These are phyloP conservation scores for Nannoperca obscura DNA, from an alignment of 2,797 vertebrate genomes.

Conservation along the genomic window DNA sequence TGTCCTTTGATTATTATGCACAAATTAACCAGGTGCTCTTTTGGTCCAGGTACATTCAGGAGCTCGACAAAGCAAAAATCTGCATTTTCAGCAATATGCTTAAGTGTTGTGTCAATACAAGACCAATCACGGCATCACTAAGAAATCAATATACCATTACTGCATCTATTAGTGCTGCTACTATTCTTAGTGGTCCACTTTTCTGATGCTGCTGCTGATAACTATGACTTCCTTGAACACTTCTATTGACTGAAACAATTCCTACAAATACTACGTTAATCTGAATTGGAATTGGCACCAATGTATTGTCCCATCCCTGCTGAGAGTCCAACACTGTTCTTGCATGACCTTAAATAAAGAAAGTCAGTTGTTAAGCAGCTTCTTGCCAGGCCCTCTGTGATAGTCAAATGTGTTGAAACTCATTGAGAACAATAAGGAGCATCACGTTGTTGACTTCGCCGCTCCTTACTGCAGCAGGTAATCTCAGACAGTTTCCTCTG, in stretches of 20 bases:
- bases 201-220: background rate
- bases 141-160: background rate
- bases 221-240: background rate
- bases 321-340: too few relatives aligned
- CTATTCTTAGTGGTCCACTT: background rate
- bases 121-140: background rate
- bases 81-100: background rate
- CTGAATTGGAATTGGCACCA: too few relatives aligned
- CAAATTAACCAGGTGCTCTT: conserved; percentile 10
- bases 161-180: background rate
- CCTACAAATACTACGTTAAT: too few relatives aligned
- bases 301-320: too few relatives aligned
- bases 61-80: background rate
- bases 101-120: background rate
- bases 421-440: background rate
- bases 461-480: conserved; percentile 8
- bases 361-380: background rate
- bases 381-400: background rate
- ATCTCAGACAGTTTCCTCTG: conserved; percentile 12
- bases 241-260: background rate
- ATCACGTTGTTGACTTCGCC: conserved; percentile 11
- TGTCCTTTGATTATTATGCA: conserved; percentile 20
- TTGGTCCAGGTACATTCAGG: conserved; percentile 1
- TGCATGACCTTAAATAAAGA: too few relatives aligned
- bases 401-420: background rate